Conservation (phyloP, 1,140 invertebrate species). For the Lerema accius region DNA sequence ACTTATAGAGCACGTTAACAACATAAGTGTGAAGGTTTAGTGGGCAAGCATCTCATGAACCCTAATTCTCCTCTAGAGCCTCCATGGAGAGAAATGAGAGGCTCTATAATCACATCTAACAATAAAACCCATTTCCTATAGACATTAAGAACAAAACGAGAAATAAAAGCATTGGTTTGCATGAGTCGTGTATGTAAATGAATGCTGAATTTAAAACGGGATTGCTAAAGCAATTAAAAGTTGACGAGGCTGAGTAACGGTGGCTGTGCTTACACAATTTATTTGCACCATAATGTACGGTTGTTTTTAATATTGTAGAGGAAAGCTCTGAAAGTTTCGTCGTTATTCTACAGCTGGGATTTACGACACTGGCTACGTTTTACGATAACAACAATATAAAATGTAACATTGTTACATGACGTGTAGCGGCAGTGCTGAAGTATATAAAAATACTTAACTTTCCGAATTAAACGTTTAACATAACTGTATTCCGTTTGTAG, state of each 20-base stretch:
- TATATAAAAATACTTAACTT: not conserved
- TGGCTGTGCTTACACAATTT: conserved; percentile 1
- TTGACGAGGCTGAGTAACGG: not conserved
- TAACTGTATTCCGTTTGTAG: too few relatives aligned
- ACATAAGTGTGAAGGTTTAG: too few relatives aligned
- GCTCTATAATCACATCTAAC: too few relatives aligned
- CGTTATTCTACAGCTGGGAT: not conserved
- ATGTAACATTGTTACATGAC: not conserved
- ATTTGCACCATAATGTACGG: not conserved
- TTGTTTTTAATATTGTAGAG: conserved; percentile 8
- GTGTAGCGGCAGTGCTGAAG: not conserved
- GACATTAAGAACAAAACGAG: conserved; percentile 4
- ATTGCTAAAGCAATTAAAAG: conserved; percentile 15
- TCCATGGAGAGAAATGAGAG: too few relatives aligned
- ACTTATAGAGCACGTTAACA: too few relatives aligned
- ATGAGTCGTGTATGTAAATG: conserved; percentile 7
- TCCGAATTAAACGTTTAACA: too few relatives aligned
- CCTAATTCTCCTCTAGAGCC: too few relatives aligned
- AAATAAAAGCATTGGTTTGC: conserved; percentile 1
- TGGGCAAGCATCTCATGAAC: too few relatives aligned
- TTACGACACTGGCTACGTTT: not conserved
- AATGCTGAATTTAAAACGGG: conserved; percentile 6
- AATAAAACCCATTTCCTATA: not conserved
- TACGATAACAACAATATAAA: too few relatives aligned
- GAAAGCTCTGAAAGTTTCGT: not conserved